Evolutionary conservation across 2,888 invertebrate species (phyloP), one percentile per base, ranked within the genome.

Genomic region (Cerastis rubricosa): DNA sequence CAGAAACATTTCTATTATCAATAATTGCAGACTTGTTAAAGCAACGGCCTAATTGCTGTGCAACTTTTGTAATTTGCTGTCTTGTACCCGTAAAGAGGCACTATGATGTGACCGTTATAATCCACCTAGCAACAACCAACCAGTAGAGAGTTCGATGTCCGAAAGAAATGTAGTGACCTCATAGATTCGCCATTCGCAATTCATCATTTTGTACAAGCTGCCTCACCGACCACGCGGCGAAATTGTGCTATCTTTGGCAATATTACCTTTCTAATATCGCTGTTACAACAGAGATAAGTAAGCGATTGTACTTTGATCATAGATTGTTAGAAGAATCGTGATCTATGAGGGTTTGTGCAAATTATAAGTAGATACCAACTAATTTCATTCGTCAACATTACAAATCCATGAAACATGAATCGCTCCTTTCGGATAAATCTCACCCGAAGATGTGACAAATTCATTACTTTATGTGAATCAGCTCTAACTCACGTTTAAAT

Each of bases 111-210:
- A 86, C 96, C 95, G 96, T 96, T 96, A 96, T 90, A 90, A 92
- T 93, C 91, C 90, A 92, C 93, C 89, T 93, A 92, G 94, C 92
- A 93, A 94, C 95, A 88, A 79, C 92, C 91, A 93, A 92, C 91
- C 91, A 87, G 87, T 87, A 87, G 79, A 89, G 93, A 93, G 96
- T 96, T 96, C 96, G 94, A 94, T 90, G 96, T 85, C 96, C 96
- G 94, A 91, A 84, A 84, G 92, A 93, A 95, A 95, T 95, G 95
- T 94, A 92, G 91, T 93, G 94, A 95, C 93, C 94, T 94, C 94
- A 94, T 94, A 92, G 93, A 95, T 94, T 95, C 88, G 92, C 92
- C 88, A 94, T 93, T 95, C 91, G 94, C 95, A 93, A 95, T 96
- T 95, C 94, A 95, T 96, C 94, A 94, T 96, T 93, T 93, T 90